Percentiles rank a stretch among this genome's conserved stretches.
These are phyloP conservation scores for Ormyrus labotus DNA, from an alignment of 2,888 invertebrate species.

Conservation along the genomic window DNA sequence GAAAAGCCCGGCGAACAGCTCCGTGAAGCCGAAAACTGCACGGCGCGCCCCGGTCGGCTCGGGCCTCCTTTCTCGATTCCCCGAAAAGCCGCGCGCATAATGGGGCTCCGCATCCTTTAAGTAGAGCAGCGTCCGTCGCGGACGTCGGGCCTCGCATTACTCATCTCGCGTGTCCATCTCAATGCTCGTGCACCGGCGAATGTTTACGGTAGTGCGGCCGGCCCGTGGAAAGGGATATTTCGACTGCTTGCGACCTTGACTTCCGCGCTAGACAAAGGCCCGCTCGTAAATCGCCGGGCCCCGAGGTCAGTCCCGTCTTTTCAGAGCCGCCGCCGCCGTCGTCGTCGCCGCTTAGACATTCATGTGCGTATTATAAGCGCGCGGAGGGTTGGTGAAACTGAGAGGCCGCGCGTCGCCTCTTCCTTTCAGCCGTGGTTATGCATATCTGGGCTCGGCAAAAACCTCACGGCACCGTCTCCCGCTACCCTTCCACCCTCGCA, in stretches of 20 bases:
- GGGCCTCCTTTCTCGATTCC: no score
- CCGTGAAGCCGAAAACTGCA: no score
- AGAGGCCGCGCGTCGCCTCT: no score
- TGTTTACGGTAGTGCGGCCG: slow-evolving; percentile 69
- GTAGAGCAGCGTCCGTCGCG: no score
- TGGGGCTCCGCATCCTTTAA: no score
- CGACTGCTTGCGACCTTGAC: slow-evolving; percentile 65
- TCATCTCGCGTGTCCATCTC: not conserved
- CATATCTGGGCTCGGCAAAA: slow-evolving; percentile 61
- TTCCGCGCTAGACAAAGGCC: slow-evolving; percentile 67
- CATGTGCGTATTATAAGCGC: no score
- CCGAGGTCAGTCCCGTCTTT: slow-evolving; percentile 65
- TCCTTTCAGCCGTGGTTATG: slow-evolving; percentile 59
- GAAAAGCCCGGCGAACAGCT: no score
- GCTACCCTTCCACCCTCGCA: slow-evolving; percentile 2
- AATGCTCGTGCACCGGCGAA: slow-evolving; percentile 56
- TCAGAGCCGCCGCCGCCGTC: not conserved
- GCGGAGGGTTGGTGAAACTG: no score
- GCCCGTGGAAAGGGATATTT: slow-evolving; percentile 60
- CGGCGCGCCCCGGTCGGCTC: no score
- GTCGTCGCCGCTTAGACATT: no score
- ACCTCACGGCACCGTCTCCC: slow-evolving; percentile 58
- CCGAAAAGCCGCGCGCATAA: no score
- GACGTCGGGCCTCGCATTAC: not conserved
- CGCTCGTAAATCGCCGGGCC: slow-evolving; percentile 67